A percentile compares a stretch with the other conserved stretches of the same genome.
Conservation (phyloP, 2,113 vertebrate genomes). For the Ranitomeya imitator region DNA sequence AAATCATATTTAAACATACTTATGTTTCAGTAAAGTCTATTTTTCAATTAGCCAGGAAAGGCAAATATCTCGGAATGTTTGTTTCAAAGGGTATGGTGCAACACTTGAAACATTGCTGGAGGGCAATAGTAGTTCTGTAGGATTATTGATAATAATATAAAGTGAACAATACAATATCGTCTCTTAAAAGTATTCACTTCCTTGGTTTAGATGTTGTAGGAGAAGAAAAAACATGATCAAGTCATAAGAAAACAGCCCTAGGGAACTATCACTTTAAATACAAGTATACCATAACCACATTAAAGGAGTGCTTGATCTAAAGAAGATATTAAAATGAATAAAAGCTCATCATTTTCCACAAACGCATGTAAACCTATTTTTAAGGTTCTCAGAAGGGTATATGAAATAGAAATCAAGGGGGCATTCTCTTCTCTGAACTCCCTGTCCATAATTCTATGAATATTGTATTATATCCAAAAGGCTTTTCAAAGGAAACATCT, state of each 20-base stretch:
- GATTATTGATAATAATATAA: conserved; percentile 3
- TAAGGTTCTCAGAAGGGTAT: neutral
- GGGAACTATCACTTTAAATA: neutral
- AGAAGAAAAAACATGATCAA: neutral
- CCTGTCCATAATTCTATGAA: too few species aligned
- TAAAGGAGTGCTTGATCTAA: neutral
- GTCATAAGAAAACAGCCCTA: neutral
- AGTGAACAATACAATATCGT: neutral
- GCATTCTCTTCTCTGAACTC: neutral
- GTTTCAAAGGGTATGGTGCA: neutral
- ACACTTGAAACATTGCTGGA: neutral
- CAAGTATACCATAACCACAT: neutral
- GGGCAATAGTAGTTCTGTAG: neutral
- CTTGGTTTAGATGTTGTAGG: neutral
- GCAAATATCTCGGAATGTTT: neutral
- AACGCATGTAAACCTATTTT: neutral
- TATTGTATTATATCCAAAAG: too few species aligned
- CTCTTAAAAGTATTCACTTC: neutral
- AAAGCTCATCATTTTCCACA: neutral
- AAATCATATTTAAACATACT: neutral
- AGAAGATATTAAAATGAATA: neutral
- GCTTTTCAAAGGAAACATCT: too few species aligned
- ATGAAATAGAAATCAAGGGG: neutral
- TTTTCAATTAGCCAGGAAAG: neutral
- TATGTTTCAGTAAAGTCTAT: neutral